Evolutionary conservation across 2,888 invertebrate genomes (phyloP).

Genomic region (Euplexia lucipara): DNA sequence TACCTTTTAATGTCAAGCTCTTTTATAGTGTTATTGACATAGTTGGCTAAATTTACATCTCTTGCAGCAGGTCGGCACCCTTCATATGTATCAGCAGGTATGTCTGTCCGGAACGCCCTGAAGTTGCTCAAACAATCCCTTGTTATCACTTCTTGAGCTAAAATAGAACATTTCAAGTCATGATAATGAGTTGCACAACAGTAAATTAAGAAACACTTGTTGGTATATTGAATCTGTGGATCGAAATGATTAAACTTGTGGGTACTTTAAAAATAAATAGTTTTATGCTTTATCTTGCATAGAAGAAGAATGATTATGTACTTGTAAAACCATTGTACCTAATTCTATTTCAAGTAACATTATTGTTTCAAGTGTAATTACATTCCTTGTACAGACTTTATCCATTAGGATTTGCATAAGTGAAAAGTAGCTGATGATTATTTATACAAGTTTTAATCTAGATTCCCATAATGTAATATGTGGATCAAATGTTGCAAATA

Average conservation of each 20-base stretch:
- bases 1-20: slow-evolving; percentile 96
- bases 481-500: too few species aligned
- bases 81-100: slow-evolving; percentile 97
- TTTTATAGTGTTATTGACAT: slow-evolving; percentile 96
- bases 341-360: too few species aligned
- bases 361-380: not conserved
- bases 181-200: not conserved
- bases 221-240: too few species aligned
- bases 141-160: slow-evolving; percentile 95
- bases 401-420: not conserved
- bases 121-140: slow-evolving; percentile 96
- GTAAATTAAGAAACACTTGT: not conserved
- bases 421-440: not conserved
- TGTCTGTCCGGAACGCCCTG: slow-evolving; percentile 94
- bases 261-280: too few species aligned
- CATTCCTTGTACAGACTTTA: not conserved
- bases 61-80: slow-evolving; percentile 96
- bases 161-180: slow-evolving; percentile 35
- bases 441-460: too few species aligned
- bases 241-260: too few species aligned
- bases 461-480: too few species aligned
- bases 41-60: slow-evolving; percentile 95
- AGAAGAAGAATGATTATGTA: not conserved
- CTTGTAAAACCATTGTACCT: too few species aligned
- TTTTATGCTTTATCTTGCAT: too few species aligned